phyloP scores from a whole-genome alignment of 1,140 invertebrate species.

The Procambarus clarkii region DNA sequence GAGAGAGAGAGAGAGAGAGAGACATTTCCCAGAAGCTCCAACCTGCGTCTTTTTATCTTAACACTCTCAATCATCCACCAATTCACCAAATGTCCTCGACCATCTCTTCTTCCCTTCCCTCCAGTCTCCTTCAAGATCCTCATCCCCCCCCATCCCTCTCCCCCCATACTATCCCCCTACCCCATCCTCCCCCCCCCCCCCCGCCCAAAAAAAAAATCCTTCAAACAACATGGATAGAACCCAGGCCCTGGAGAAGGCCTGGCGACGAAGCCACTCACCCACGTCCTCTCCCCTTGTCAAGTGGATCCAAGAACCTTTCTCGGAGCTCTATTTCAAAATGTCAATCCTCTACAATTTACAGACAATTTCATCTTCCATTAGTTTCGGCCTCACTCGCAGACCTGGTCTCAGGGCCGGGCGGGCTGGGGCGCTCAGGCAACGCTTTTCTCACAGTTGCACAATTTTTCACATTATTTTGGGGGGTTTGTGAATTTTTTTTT shows the following conservation, averaged over 20 bases:
- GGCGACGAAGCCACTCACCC: conserved; percentile 39
- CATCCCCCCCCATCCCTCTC: too few species aligned
- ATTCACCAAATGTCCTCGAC: background rate
- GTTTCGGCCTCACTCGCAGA: conserved; percentile 64
- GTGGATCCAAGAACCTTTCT: conserved; percentile 30
- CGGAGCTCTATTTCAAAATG: conserved; percentile 57
- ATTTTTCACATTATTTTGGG: background rate
- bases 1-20: too few species aligned
- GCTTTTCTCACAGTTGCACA: background rate
- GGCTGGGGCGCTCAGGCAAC: conserved; percentile 1
- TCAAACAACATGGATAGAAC: background rate
- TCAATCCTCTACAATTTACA: conserved; percentile 68
- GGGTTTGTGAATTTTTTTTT: too few species aligned
- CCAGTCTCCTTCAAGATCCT: background rate
- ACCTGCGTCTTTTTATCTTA: background rate
- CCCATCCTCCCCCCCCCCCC: too few species aligned
- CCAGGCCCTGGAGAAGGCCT: background rate
- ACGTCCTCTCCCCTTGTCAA: conserved; percentile 16
- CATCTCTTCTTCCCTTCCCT: background rate
- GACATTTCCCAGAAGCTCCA: background rate
- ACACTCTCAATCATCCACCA: background rate
- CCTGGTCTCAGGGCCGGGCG: conserved; percentile 15
- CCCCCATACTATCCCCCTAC: background rate
- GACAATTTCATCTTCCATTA: conserved; percentile 68
- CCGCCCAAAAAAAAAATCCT: background rate